Base-by-base conservation (phyloP, 2,113 vertebrate genomes). In the Triplophysa tibetana region DNA sequence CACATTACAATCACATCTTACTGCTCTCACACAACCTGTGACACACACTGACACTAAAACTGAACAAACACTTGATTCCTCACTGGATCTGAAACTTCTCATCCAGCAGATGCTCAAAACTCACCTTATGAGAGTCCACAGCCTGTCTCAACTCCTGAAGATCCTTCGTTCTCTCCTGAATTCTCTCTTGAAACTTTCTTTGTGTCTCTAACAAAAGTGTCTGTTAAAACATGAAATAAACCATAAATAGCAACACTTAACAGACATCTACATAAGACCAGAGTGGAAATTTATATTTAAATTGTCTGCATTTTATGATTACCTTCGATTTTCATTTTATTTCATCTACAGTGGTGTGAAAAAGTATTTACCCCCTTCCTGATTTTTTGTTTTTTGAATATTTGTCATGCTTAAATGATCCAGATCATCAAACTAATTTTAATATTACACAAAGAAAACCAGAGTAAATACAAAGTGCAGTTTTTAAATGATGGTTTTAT, bases 101-200 rank as follows among this genome's bases (percentile, higher is more conserved):
- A 16, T 33, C 33, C 16, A 52, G 50, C 12, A 17, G 12, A 14
- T 16, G 7, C 50, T 52, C 50, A 13, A 14, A 8, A 67, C 19
- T 67, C 38, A 43, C 38, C 65, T 67, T 67, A 23, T 48, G 66
- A 45, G 21, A 16, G 21, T 45, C 65, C 19, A 68, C 65, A 68
- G n/a, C 65, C 41, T 68, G 19, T 45, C 1, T 68, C 43, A 68
- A 17, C 3, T 68, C 66, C 66, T 68, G 41, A 24, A 68, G n/a
- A n/a, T 48, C n/a, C 13, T 68, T 48, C 38, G 23, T n/a, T 45
- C 41, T 21, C 65, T 23, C 65, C 65, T 67, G 38, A 33, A 68
- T 68, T 68, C n/a, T 68, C n/a, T 68, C 11, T 0, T 48, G 10
- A 13, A 45, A 24, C 21, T 12, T 14, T 14, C 2, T 48, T 16